phyloP scores from a whole-genome alignment of 2,888 invertebrate genomes.

The Drosophila koepferae region DNA sequence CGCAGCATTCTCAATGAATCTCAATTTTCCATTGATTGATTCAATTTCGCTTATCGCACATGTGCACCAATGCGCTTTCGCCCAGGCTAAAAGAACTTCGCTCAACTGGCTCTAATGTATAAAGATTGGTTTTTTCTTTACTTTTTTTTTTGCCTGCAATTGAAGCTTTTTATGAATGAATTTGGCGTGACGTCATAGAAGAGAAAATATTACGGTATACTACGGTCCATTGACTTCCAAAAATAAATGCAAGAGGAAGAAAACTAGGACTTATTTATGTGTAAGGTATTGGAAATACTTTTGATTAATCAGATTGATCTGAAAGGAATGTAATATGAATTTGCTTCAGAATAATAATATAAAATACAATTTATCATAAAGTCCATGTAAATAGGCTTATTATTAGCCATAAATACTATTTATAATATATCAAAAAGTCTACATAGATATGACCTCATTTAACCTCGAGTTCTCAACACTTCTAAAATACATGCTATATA shows the following conservation, averaged over 20 bases:
- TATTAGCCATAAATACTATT: not conserved
- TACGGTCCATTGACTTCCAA: slow-evolving; percentile 2
- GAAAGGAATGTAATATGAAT: not conserved
- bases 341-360: not conserved
- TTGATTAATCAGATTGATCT: not conserved
- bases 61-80: slow-evolving; percentile 74
- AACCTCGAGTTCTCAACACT: not conserved
- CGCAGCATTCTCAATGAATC: slow-evolving; percentile 32
- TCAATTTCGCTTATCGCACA: slow-evolving; percentile 78
- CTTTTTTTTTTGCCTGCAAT: not conserved
- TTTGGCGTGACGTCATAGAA: slow-evolving; percentile 43
- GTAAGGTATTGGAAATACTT: not conserved
- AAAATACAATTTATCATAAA: not conserved
- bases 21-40: slow-evolving; percentile 72
- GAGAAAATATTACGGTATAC: not conserved
- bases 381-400: not conserved
- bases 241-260: slow-evolving; percentile 1
- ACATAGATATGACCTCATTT: not conserved
- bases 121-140: not conserved
- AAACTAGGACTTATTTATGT: not conserved
- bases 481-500: not conserved
- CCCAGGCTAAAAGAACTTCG: slow-evolving; percentile 20
- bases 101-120: slow-evolving; percentile 45
- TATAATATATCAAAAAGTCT: not conserved
- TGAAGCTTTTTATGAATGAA: slow-evolving; percentile 69